These are phyloP conservation scores for Leptinotarsa haldemani DNA, from an alignment of 2,888 invertebrate species.

Conservation along the genomic window DNA sequence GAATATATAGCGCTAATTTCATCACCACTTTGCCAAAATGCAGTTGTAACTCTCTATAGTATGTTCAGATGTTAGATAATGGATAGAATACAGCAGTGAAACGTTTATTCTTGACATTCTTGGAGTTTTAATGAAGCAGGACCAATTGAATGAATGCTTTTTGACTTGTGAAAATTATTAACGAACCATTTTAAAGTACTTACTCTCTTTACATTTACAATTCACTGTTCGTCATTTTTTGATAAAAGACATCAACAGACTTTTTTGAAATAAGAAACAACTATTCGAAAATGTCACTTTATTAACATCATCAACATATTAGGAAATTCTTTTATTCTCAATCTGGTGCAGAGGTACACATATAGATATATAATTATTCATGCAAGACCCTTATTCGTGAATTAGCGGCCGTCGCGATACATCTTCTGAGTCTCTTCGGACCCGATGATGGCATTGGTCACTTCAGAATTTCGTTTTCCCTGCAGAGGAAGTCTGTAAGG, in stretches of 20 bases:
- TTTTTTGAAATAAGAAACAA: neutral
- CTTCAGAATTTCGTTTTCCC: slow-evolving; percentile 60
- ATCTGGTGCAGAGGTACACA: slow-evolving; percentile 30
- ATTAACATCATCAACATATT: slow-evolving; percentile 25
- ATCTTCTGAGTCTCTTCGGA: slow-evolving; percentile 61
- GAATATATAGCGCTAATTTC: no score
- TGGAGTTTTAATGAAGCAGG: no score
- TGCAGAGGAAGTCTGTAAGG: slow-evolving; percentile 57
- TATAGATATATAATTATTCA: slow-evolving; percentile 18
- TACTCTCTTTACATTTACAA: no score
- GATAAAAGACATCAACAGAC: neutral
- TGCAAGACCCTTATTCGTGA: slow-evolving; percentile 23
- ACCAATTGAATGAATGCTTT: no score
- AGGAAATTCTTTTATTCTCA: slow-evolving; percentile 31
- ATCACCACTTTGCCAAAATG: no score
- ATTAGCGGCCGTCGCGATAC: slow-evolving; percentile 56
- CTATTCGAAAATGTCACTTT: slow-evolving; percentile 11
- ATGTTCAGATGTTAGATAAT: no score
- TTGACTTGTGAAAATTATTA: no score
- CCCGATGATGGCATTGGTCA: slow-evolving; percentile 59
- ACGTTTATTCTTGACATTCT: no score
- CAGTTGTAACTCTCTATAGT: no score
- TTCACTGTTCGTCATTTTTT: no score
- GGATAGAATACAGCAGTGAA: no score
- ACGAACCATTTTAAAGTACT: no score